phyloP scores from a whole-genome alignment of 2,113 vertebrate genomes.

The Peromyscus maniculatus region DNA sequence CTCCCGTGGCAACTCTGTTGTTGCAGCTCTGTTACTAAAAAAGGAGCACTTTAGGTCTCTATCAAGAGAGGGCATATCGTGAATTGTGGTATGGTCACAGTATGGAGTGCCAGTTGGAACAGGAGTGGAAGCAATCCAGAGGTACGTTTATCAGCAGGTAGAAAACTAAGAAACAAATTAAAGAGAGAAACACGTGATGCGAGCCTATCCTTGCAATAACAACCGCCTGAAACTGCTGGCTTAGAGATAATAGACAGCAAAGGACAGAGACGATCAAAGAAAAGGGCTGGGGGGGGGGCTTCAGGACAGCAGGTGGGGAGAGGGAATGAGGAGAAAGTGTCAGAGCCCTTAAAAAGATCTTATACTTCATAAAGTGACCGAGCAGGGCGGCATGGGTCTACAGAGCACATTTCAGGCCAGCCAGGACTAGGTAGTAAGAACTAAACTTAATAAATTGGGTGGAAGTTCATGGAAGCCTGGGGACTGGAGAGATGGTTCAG shows the following conservation, averaged over 20 bases:
- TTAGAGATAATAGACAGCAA: slow-evolving; percentile 3
- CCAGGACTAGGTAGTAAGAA: not conserved
- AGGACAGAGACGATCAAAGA: not conserved
- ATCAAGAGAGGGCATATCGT: not conserved
- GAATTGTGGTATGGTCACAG: not conserved
- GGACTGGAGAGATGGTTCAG: too few species aligned
- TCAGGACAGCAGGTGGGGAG: not conserved
- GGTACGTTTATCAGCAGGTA: not conserved
- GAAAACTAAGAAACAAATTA: slow-evolving; percentile 11
- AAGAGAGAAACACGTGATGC: not conserved
- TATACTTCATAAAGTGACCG: not conserved
- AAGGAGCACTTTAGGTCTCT: not conserved
- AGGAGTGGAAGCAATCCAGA: not conserved
- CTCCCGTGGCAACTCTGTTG: not conserved
- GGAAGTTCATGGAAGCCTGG: not conserved
- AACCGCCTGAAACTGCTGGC: not conserved
- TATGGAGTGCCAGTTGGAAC: not conserved
- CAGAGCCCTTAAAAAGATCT: not conserved
- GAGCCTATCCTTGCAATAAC: not conserved
- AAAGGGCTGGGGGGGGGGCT: not conserved
- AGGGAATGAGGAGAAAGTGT: not conserved
- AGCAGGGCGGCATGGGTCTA: not conserved
- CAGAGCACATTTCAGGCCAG: not conserved
- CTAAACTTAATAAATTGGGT: not conserved
- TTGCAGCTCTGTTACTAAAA: not conserved